Evolutionary conservation across 2,888 invertebrate species (phyloP), one percentile per base, ranked within the genome.

Genomic region (Aquatica leii): DNA sequence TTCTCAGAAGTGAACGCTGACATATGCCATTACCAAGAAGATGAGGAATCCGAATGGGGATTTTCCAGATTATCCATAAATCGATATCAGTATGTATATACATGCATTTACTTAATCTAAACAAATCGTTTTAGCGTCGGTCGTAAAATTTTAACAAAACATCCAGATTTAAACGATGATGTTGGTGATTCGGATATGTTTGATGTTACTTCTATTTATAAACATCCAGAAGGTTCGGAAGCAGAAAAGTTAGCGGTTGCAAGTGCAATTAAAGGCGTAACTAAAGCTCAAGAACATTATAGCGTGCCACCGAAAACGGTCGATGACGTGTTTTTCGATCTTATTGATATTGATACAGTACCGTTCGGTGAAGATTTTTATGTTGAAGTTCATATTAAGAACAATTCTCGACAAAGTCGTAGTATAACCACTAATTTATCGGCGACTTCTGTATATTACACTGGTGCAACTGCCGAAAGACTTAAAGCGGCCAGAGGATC

Each of bases 1-100:
- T 92, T 90, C 77, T 86, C 90, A 49, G 90, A 92, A 80, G 87
- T 93, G 9, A 92, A 93, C 74, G 90, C 92, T 2, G 92, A 93
- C 77, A 81, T 89, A 41, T 87, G 90, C 66, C 88, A 90, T 80
- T 92, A 90, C 85, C 87, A 88, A 80, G 87, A 88, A 75, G 88
- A 90, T 77, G 85, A 86, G 48, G 84, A 85, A 73, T 87, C 88
- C 1, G 87, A 88, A 74, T 88, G 88, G 87, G 89, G 89, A 68
- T 89, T 88, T 78, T 84, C 86, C 68, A 84, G 87, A 73, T 84
- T 88, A 80, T 86, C 86, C 65, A 86, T 87, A 37, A 87, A 88
- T 76, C 85, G 88, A 73, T 87, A 88, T 74, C 87, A 88, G 90
- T 90, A 78, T 85, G 86, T 82, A 18, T 35, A 20, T 41, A n/a